Evolutionary conservation across 2,888 invertebrate species (phyloP).

Genomic region (Agonopterix alstromeriana): DNA sequence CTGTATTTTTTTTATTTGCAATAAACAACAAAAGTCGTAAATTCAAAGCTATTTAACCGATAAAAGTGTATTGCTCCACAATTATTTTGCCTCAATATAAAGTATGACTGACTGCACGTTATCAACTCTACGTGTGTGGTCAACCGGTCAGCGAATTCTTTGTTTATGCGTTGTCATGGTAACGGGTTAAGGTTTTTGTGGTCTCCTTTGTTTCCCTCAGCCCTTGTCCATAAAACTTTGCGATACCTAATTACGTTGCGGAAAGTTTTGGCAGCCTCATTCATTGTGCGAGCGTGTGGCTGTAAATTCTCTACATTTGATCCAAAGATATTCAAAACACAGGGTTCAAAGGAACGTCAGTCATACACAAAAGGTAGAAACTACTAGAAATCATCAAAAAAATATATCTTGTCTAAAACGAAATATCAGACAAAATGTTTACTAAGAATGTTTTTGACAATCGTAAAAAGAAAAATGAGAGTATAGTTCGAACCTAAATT

Average conservation of each 20-base stretch:
- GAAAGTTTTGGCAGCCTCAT: slow-evolving; percentile 35
- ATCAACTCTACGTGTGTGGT: slow-evolving; percentile 22
- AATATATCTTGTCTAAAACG: too few relatives aligned
- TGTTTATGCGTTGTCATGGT: slow-evolving; percentile 48
- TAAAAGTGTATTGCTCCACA: slow-evolving; percentile 6
- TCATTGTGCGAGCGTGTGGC: slow-evolving; percentile 25
- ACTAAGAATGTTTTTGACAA: too few relatives aligned
- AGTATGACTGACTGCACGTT: slow-evolving; percentile 18
- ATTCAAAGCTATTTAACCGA: slow-evolving; percentile 7
- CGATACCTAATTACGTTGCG: slow-evolving; percentile 50
- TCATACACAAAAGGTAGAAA: too few relatives aligned
- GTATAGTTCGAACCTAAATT: too few relatives aligned
- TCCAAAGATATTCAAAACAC: too few relatives aligned
- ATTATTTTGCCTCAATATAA: slow-evolving; percentile 8
- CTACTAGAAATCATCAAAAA: too few relatives aligned
- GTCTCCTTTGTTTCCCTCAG: slow-evolving; percentile 22
- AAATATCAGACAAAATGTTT: too few relatives aligned
- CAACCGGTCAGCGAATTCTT: slow-evolving; percentile 21
- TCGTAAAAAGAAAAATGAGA: too few relatives aligned
- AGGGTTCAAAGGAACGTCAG: background rate
- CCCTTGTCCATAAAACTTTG: slow-evolving; percentile 49
- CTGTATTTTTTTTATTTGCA: background rate
- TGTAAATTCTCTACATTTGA: too few relatives aligned
- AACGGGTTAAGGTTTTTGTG: slow-evolving; percentile 45
- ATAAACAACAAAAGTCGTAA: background rate